A percentile compares a stretch with the other conserved stretches of the same genome.
Conservation (phyloP, 2,113 vertebrate species). For the Otis tarda region DNA sequence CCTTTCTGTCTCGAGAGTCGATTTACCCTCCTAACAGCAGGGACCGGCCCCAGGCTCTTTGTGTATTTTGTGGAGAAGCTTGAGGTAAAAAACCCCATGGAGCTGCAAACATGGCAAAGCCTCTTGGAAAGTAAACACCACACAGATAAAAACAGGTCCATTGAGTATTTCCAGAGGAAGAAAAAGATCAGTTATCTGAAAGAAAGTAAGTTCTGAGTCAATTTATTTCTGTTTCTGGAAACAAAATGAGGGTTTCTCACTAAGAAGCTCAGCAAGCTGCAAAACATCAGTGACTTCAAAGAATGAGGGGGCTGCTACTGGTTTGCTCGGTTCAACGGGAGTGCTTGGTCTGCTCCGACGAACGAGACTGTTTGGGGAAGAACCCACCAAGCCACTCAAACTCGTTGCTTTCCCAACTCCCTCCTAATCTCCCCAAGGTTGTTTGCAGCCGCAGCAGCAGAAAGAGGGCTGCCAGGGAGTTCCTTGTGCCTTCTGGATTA, state of each 20-base stretch:
- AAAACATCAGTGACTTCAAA: background rate
- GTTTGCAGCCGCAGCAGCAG: background rate
- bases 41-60: background rate
- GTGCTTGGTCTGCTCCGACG: background rate
- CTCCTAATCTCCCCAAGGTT: background rate
- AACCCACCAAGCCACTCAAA: background rate
- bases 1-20: background rate
- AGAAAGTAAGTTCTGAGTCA: slow-evolving; percentile 21
- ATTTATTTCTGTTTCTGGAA: slow-evolving; percentile 54
- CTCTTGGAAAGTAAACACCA: background rate
- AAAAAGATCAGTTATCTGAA: slow-evolving; percentile 51
- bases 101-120: slow-evolving; percentile 12
- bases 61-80: slow-evolving; percentile 3
- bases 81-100: background rate
- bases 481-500: background rate
- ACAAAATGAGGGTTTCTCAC: background rate
- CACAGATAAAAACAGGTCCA: slow-evolving; percentile 17
- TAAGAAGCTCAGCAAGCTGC: background rate
- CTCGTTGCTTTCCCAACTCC: background rate
- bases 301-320: background rate
- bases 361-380: background rate
- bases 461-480: background rate
- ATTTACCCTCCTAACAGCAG: background rate
- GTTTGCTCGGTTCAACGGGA: background rate
- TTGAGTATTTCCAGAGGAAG: slow-evolving; percentile 30